phyloP scores from a whole-genome alignment of 1,140 invertebrate species.

The Polypedilum vanderplanki region DNA sequence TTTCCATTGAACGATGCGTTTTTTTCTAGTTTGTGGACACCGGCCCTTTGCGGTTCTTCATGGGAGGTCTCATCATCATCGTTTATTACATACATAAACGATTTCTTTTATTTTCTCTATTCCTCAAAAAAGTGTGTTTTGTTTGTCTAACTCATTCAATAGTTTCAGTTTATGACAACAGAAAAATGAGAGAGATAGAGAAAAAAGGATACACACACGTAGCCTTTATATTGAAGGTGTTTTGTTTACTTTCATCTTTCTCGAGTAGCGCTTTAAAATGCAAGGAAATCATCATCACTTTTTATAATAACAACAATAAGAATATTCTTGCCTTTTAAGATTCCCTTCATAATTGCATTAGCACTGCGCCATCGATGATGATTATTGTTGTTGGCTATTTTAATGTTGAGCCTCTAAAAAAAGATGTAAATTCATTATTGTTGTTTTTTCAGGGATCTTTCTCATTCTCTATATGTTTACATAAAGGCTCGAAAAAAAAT shows the following conservation, averaged over 20 bases:
- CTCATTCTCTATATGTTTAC: not conserved
- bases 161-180: not conserved
- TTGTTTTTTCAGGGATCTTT: not conserved
- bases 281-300: not conserved
- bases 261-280: constrained; percentile 11
- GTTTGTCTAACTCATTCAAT: constrained; percentile 16
- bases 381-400: not conserved
- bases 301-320: not conserved
- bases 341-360: constrained; percentile 24
- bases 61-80: not conserved
- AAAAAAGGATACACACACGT: not conserved
- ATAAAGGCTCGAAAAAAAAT: constrained; percentile 7
- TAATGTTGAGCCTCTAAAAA: not conserved
- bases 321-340: not conserved
- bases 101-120: not conserved
- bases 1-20: not conserved
- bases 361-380: not conserved
- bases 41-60: not conserved
- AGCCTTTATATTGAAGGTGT: constrained; percentile 22
- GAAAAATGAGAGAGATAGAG: not conserved
- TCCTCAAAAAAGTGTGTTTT: not conserved
- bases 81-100: constrained; percentile 4
- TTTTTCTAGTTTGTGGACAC: not conserved
- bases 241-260: constrained; percentile 15
- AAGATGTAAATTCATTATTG: constrained; percentile 1